Evolutionary conservation across 1,140 invertebrate genomes (phyloP), one percentile per base, ranked within the genome.

Genomic region (Drosophila ogumai): DNA sequence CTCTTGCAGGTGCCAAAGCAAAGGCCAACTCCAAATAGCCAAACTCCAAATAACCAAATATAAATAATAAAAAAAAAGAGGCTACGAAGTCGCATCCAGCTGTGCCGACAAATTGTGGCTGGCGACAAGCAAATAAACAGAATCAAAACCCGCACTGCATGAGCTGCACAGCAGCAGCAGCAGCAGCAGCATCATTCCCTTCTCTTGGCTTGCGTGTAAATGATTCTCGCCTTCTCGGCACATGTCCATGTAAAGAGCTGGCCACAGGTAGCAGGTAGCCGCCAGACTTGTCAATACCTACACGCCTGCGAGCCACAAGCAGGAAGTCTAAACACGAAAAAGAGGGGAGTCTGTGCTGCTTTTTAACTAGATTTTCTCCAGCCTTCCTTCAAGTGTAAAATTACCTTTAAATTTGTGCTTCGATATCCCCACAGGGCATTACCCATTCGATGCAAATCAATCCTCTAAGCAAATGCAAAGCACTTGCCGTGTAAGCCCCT

Each of bases 81-180:
- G 47, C 59, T 38, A 15, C 22, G 38, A 22, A 61, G 80, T 75
- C 67, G 85, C 77, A 67, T 90, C 84, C 84, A 88, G 84, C 84
- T 90, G 84, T 90, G 84, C 84, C 85, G 81, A 88, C 84, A 88
- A 88, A 88, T 88, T 72, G 85, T 84, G 85, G 73, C 84, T 75
- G 80, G 85, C 78, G 85, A 88, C 85, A 88, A 88, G 81, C 85
- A 88, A 88, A 88, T 88, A 88, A 88, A 90, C 80, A 79, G 87
- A 88, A 90, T 88, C 84, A 90, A 81, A 65, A 52, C 79, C 81
- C 60, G 60, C 81, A 40, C 78, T 57, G 64, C 78, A 71, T 76
- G 65, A 58, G 44, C 17, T 49, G 22, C 47, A 40, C 50, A 36
- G 50, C 50, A 47, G 41, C 41, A 5, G 50, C 50, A 47, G 41